phyloP scores from a whole-genome alignment of 2,113 vertebrate species.

The Glareola pratincola region DNA sequence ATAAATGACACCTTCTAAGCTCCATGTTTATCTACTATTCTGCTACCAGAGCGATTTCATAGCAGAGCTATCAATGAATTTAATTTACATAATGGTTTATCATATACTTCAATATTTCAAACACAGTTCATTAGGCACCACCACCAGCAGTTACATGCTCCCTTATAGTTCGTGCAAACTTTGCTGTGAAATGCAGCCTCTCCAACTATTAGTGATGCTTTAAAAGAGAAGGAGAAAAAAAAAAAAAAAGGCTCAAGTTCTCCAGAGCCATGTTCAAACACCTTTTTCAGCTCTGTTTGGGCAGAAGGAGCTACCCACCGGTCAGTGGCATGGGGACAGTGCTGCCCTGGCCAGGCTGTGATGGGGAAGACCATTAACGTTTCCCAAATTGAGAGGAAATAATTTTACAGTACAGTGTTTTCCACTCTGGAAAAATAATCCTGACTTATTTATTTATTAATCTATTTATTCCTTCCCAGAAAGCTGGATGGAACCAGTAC shows the following conservation, averaged over 20 bases:
- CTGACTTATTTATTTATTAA: not conserved
- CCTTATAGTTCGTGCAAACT: not conserved
- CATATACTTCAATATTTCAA: slow-evolving; percentile 54
- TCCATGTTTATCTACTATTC: slow-evolving; percentile 66
- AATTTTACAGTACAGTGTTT: not conserved
- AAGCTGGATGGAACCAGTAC: not conserved
- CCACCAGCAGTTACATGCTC: not conserved
- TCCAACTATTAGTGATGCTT: not conserved
- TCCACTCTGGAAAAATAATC: not conserved
- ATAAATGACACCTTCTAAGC: slow-evolving; percentile 63
- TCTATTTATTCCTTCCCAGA: not conserved
- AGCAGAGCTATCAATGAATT: slow-evolving; percentile 60
- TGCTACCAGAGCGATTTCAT: slow-evolving; percentile 47
- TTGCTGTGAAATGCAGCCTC: not conserved
- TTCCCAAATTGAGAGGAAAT: not conserved
- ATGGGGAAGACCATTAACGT: not conserved
- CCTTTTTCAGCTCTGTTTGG: not conserved
- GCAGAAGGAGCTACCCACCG: not conserved
- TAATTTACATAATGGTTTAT: slow-evolving; percentile 55
- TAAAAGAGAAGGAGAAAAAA: not conserved
- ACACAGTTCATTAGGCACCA: slow-evolving; percentile 41
- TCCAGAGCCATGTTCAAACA: not conserved
- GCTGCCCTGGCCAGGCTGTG: rapidly evolving
- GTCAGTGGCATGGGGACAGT: rapidly evolving
- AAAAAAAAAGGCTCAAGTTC: not conserved